Base-by-base conservation (phyloP, 2,113 vertebrate genomes). In the Zootoca vivipara region DNA sequence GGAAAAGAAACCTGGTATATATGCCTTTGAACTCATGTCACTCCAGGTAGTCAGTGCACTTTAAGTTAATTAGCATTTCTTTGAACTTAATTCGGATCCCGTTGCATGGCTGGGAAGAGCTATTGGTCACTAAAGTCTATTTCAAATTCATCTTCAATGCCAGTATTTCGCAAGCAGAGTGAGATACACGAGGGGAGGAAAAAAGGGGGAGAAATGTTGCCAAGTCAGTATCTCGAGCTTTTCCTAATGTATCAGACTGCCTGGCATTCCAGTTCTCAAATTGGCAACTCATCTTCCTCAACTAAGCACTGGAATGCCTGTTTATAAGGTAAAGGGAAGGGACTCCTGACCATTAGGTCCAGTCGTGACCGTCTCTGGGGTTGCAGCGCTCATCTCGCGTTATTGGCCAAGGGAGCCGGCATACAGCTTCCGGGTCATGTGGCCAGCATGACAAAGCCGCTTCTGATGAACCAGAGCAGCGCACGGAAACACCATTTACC, bases 31-130 rank as follows among this genome's bases (percentile, higher is more conserved):
- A 93, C 92, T 95, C 46, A 67, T 92, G 83, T 92, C 93, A 93
- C 78, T 93, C 38, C 89, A 93, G 24, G 26, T 94, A 88, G 87
- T 81, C 88, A 40, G 40, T 94, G 65, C 67, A 46, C 90, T 91
- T 84, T 92, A 80, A 94, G 78, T 94, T 95, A 96, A 96, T 96
- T 95, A 94, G 67, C 85, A 91, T 95, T 92, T 92, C 92, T 97
- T 96, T 96, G 94, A 96, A 96, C 87, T 93, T 93, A 69, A 64
- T 95, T 93, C 92, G 77, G 93, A 86, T 94, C 79, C 83, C 93
- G 69, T 91, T 92, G 73, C 58, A 82, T 91, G 94, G 78, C 91
- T 92, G 94, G 79, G 73, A 94, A 94, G 93, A 94, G 94, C 96
- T 92, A 93, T 82, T 26, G 92, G 87, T 92, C 89, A 91, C 69